Base-by-base conservation (phyloP, 2,113 vertebrate species). In the Synchiropus splendidus region DNA sequence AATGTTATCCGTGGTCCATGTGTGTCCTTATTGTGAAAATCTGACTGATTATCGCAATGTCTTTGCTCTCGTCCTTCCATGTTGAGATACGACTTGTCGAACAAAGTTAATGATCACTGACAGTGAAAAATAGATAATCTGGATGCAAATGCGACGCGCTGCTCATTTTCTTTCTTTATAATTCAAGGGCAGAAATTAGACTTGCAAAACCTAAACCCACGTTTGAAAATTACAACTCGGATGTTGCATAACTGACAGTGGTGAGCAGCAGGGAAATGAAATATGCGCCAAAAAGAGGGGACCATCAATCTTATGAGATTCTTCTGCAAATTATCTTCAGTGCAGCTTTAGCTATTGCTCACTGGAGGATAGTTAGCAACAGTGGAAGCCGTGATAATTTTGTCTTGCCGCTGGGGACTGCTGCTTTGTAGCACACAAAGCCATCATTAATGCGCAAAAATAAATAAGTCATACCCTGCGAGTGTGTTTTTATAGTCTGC, bases 181-280 rank as follows among this genome's bases (percentile, higher is more conserved):
- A 54, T 64, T 69, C 78, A 73, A 83, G 75, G 72, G 61, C 70
- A 74, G 54, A 56, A 74, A 83, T 83, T 79, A 73, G 72, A 83
- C 78, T 83, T 79, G 80, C 76, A 79, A 80, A 82, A 83, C 77
- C 53, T 56, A 61, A 36, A 42, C 56, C 57, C 63, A 58, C 54
- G 38, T 47, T 45, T 46, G 41, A 38, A 74, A 75, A 80, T 79
- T 71, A 70, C 61, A 58, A 21, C 4, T 43, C 59, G 68, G 65
- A 51, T 58, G 34, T 45, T 61, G 60, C 54, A 58, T 67, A 48
- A 47, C 72, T 63, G 67, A 67, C 62, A 55, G 58, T 48, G 48
- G 68, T 56, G 54, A 78, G 76, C 75, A 72, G 76, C 67, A 49
- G 68, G 68, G 74, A 64, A 67, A 78, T 82, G 63, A 80, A 76